Conservation (phyloP, 2,888 invertebrate species). For the Tachina lurida region DNA sequence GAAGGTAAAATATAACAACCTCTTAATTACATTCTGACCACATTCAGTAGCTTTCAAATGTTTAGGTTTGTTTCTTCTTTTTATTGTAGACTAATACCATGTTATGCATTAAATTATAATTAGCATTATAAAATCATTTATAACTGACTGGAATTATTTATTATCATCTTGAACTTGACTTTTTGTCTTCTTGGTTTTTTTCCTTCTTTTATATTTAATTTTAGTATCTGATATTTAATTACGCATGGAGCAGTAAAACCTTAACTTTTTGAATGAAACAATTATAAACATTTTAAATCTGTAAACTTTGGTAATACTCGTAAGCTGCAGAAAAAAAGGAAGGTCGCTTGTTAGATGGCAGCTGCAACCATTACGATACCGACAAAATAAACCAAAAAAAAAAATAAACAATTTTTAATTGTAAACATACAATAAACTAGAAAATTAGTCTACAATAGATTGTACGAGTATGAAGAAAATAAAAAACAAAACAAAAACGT, state of each 20-base stretch:
- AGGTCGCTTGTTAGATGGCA: constrained; percentile 47
- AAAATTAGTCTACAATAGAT: not conserved
- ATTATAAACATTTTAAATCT: constrained; percentile 60
- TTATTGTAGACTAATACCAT: not conserved
- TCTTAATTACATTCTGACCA: not conserved
- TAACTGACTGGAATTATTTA: constrained; percentile 12
- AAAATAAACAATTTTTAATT: not conserved
- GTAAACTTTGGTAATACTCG: constrained; percentile 43
- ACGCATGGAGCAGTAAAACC: constrained; percentile 44
- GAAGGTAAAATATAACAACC: not conserved
- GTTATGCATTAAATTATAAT: constrained; percentile 23
- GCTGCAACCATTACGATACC: constrained; percentile 25
- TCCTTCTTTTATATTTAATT: not conserved
- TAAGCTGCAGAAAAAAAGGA: constrained; percentile 34
- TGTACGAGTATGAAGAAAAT: constrained; percentile 22
- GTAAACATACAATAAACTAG: not conserved
- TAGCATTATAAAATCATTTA: constrained; percentile 9
- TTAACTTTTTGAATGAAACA: constrained; percentile 62
- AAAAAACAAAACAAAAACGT: constrained; percentile 32
- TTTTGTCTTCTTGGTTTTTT: constrained; percentile 9
- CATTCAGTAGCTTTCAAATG: not conserved
- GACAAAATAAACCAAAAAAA: not conserved
- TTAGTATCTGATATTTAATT: constrained; percentile 44
- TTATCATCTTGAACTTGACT: constrained; percentile 66
- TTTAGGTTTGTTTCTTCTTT: not conserved